A percentile compares a stretch with the other conserved stretches of the same genome.
These are phyloP conservation scores for Drosophila aff. DNA, from an alignment of 1,140 invertebrate species.

Conservation along the genomic window DNA sequence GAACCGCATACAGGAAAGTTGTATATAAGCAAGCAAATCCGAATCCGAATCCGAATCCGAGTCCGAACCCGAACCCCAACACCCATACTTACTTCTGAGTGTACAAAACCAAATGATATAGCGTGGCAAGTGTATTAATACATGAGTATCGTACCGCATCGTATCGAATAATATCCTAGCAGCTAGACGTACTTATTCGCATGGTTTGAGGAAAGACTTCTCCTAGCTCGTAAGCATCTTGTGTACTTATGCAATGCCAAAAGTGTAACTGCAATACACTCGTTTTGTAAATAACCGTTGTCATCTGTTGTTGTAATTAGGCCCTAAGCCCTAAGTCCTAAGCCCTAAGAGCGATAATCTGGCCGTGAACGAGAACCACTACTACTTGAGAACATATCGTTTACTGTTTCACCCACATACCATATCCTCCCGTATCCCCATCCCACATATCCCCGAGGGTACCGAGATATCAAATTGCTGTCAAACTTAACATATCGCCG, in stretches of 20 bases:
- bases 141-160: constrained; percentile 68
- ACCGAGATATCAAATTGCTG: constrained; percentile 46
- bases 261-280: constrained; percentile 65
- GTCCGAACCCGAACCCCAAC: constrained; percentile 5
- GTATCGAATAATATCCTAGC: constrained; percentile 69
- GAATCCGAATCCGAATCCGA: neutral
- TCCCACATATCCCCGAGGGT: constrained; percentile 10
- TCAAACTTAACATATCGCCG: constrained; percentile 68
- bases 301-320: constrained; percentile 73
- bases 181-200: constrained; percentile 71
- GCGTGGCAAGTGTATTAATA: constrained; percentile 61
- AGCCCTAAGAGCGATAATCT: constrained; percentile 14
- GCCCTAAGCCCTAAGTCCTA: constrained; percentile 1
- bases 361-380: constrained; percentile 26
- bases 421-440: neutral
- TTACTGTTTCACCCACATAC: constrained; percentile 30
- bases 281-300: constrained; percentile 76
- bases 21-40: constrained; percentile 88
- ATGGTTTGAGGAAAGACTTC: constrained; percentile 83
- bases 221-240: constrained; percentile 72
- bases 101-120: constrained; percentile 58
- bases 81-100: constrained; percentile 63
- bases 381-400: constrained; percentile 51
- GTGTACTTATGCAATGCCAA: constrained; percentile 77
- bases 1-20: constrained; percentile 93